Evolutionary conservation across 2,888 invertebrate genomes (phyloP), one percentile per base, ranked within the genome.

Genomic region (Deilephila elpenor): DNA sequence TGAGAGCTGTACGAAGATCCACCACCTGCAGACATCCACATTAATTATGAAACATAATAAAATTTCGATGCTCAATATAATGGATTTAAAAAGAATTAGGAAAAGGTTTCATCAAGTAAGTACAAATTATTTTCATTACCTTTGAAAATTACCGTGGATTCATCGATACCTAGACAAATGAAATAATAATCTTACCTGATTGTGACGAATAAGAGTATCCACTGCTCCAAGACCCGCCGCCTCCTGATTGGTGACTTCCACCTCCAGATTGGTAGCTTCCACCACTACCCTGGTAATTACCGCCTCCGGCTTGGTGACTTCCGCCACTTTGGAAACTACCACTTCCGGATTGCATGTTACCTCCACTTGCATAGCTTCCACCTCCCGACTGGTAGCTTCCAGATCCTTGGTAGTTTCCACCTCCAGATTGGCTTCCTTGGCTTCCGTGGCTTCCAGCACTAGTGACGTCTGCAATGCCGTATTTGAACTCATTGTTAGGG

Each of bases 401-500:
- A 70, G 78, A 32, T 32, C 32, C 32, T 32, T 32, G 83, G 53
- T 80, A 73, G n/a, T 78, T 74, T 60, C 78, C 79, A 70, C 83
- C 78, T 32, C 80, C 79, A 75, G 77, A 71, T 44, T 86, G 86
- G n/a, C 73, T 37, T 29, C 53, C 44, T 25, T 78, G n/a, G 74
- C 60, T 77, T 37, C 79, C 78, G 73, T 79, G 76, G 1, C 80
- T 78, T 60, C 75, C 81, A 70, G 78, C 81, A 71, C 89, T 88
- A 61, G 84, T 88, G 0, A 93, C 92, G 77, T 94, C 92, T 72
- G 89, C 92, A 34, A 93, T 86, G 5, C 93, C 93, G 78, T 88
- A 89, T 85, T 86, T 89, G 77, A 94, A 94, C 75, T 94, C 90
- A 73, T 92, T 91, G 77, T 93, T 91, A 0, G 91, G 86, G 70